These are phyloP conservation scores for Dyspetes luteomarginatus DNA, from an alignment of 2,888 invertebrate genomes.

Conservation along the genomic window DNA sequence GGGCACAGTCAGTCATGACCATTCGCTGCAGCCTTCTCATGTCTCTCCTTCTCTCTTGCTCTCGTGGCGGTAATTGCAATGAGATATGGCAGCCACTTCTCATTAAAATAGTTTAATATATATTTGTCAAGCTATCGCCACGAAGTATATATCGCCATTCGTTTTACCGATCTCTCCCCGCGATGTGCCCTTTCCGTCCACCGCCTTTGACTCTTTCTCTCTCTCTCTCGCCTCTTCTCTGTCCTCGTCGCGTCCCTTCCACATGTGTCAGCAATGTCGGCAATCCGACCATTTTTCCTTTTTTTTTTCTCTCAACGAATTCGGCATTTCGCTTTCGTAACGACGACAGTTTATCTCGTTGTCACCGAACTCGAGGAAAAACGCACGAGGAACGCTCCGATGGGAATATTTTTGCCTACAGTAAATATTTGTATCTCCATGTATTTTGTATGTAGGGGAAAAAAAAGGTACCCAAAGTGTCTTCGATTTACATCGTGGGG, in stretches of 20 bases:
- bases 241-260: constrained; percentile 22
- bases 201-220: constrained; percentile 6
- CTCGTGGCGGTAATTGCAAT: constrained; percentile 78
- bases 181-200: no score
- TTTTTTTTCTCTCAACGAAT: constrained; percentile 69
- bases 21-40: constrained; percentile 28
- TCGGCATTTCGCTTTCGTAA: constrained; percentile 74
- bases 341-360: constrained; percentile 76
- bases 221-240: constrained; percentile 12
- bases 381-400: constrained; percentile 35
- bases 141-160: constrained; percentile 75
- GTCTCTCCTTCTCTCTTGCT: constrained; percentile 50
- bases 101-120: constrained; percentile 83
- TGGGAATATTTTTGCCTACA: constrained; percentile 48
- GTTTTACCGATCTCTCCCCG: constrained; percentile 67
- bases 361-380: constrained; percentile 71
- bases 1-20: constrained; percentile 19
- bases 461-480: constrained; percentile 39
- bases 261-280: constrained; percentile 31
- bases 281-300: constrained; percentile 11
- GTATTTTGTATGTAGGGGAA: constrained; percentile 20
- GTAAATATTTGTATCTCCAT: constrained; percentile 14
- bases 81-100: constrained; percentile 81
- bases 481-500: constrained; percentile 58
- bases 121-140: constrained; percentile 80